Evolutionary conservation across 2,888 invertebrate genomes (phyloP).

Genomic region (Drosophila maculinotata): DNA sequence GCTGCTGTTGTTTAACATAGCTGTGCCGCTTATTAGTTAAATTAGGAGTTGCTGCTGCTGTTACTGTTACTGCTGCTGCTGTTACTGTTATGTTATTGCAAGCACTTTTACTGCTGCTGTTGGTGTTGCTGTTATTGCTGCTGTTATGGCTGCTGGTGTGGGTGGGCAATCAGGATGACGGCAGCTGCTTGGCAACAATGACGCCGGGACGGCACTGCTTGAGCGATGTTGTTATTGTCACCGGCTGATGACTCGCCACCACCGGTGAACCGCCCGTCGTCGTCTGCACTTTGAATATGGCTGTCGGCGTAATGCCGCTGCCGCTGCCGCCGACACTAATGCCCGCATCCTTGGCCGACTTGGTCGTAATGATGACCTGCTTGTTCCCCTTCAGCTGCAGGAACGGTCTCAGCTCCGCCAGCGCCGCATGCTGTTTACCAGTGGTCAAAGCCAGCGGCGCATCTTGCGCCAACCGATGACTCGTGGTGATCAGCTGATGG

Average conservation of each 20-base stretch:
- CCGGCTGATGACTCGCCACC: slow-evolving; percentile 49
- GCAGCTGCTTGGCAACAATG: slow-evolving; percentile 93
- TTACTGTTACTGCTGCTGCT: slow-evolving; percentile 36
- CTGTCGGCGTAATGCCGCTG: slow-evolving; percentile 77
- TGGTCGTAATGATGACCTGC: slow-evolving; percentile 81
- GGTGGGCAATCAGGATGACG: slow-evolving; percentile 87
- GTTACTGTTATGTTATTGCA: slow-evolving; percentile 22
- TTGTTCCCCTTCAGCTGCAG: slow-evolving; percentile 87
- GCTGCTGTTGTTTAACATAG: slow-evolving; percentile 54
- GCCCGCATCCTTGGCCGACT: slow-evolving; percentile 66
- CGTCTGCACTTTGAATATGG: slow-evolving; percentile 83
- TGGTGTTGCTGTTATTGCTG: slow-evolving; percentile 30
- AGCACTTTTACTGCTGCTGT: slow-evolving; percentile 29
- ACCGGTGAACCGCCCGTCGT: slow-evolving; percentile 31
- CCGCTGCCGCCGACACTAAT: slow-evolving; percentile 54
- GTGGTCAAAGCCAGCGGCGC: slow-evolving; percentile 84
- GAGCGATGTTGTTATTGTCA: slow-evolving; percentile 84
- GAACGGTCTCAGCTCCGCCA: slow-evolving; percentile 88
- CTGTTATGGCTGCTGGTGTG: slow-evolving; percentile 25
- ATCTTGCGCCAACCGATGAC: slow-evolving; percentile 78
- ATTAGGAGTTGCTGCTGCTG: slow-evolving; percentile 48
- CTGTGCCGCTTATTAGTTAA: slow-evolving; percentile 40
- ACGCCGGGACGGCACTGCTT: slow-evolving; percentile 94
- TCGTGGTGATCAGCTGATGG: slow-evolving; percentile 46
- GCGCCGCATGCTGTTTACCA: slow-evolving; percentile 85